These are phyloP conservation scores for Embiotoca jacksoni DNA, from an alignment of 2,113 vertebrate species.

Conservation along the genomic window DNA sequence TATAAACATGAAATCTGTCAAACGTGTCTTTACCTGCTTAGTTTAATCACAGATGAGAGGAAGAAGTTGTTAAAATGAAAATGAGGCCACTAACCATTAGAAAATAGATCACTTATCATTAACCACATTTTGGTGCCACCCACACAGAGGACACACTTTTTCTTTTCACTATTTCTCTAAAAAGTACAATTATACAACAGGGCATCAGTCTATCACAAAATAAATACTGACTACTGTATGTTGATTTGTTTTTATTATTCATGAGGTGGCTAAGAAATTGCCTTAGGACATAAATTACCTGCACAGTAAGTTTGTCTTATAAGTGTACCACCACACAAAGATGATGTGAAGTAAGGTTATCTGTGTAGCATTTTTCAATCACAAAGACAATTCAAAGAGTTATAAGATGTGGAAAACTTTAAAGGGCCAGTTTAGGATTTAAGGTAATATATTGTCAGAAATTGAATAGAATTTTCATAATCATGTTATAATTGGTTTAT, in stretches of 20 bases:
- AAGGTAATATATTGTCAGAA: too few species aligned
- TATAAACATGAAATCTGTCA: slow-evolving; percentile 47
- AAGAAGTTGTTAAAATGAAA: slow-evolving; percentile 34
- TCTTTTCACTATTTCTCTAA: slow-evolving; percentile 47
- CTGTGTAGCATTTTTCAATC: too few species aligned
- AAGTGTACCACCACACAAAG: too few species aligned
- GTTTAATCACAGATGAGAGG: slow-evolving; percentile 20
- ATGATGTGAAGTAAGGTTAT: too few species aligned
- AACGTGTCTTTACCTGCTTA: slow-evolving; percentile 53
- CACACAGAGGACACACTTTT: slow-evolving; percentile 36
- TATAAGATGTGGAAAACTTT: too few species aligned
- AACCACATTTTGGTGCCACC: slow-evolving; percentile 42
- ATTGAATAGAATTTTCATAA: too few species aligned
- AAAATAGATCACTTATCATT: slow-evolving; percentile 47
- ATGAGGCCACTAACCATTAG: slow-evolving; percentile 38
- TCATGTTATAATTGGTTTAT: too few species aligned
- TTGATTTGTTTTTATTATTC: slow-evolving; percentile 19
- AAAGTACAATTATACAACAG: slow-evolving; percentile 49
- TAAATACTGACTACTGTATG: slow-evolving; percentile 27
- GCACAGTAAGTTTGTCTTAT: too few species aligned
- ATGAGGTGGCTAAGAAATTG: neutral
- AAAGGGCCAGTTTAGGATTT: too few species aligned
- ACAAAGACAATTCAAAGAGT: too few species aligned
- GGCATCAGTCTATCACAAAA: slow-evolving; percentile 33
- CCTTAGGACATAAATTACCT: too few species aligned